These are phyloP conservation scores for Xanthia togata DNA, from an alignment of 2,888 invertebrate species.

Conservation along the genomic window DNA sequence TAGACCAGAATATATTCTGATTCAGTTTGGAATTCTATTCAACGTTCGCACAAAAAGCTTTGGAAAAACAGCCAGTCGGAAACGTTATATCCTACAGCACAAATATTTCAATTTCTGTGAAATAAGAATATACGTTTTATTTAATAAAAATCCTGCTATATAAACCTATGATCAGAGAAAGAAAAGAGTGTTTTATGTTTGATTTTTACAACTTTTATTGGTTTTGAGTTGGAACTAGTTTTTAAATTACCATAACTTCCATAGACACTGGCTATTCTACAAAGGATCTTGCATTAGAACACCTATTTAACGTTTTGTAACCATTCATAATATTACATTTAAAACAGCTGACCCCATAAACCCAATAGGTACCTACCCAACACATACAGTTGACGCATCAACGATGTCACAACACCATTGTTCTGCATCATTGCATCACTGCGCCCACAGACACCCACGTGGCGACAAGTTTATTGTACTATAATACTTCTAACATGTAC, in stretches of 20 bases:
- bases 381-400: constrained; percentile 46
- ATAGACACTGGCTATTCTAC: not conserved
- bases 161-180: not conserved
- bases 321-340: not conserved
- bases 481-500: constrained; percentile 9
- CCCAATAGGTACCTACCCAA: constrained; percentile 9
- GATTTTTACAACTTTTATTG: not conserved
- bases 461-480: constrained; percentile 36
- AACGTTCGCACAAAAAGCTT: constrained; percentile 36
- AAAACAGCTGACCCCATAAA: constrained; percentile 26
- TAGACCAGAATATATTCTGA: constrained; percentile 53
- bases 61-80: constrained; percentile 37
- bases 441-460: constrained; percentile 62
- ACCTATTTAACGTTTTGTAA: not conserved
- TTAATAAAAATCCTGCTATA: constrained; percentile 11
- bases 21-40: constrained; percentile 56
- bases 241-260: not conserved
- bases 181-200: not conserved
- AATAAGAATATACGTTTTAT: constrained; percentile 17
- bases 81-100: constrained; percentile 11
- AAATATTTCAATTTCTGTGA: constrained; percentile 21
- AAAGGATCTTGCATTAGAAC: not conserved
- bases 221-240: too few relatives aligned
- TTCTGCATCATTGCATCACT: constrained; percentile 46
- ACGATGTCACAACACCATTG: constrained; percentile 56